Conservation (phyloP, 2,888 invertebrate species). For the Lepidochitona cinerea region DNA sequence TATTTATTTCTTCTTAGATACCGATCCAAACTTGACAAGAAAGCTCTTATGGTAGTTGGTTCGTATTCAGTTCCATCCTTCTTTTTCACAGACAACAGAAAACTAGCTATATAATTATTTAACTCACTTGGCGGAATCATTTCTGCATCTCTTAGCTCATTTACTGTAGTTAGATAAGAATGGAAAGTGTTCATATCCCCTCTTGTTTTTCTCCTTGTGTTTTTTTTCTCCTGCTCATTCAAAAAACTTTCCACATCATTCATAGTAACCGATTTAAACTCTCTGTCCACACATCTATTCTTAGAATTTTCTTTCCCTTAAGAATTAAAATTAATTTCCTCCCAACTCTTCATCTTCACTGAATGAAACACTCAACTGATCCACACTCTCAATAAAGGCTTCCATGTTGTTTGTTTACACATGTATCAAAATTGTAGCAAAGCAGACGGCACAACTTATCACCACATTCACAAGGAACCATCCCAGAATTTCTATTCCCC, state of each 20-base stretch:
- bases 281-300: too few relatives aligned
- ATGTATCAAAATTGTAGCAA: too few relatives aligned
- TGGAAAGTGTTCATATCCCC: neutral
- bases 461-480: too few relatives aligned
- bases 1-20: neutral
- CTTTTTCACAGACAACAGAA: neutral
- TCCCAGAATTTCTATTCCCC: too few relatives aligned
- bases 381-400: too few relatives aligned
- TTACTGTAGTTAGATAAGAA: neutral
- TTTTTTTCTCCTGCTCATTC: neutral
- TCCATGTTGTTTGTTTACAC: too few relatives aligned
- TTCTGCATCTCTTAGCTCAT: neutral
- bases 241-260: neutral
- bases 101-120: neutral
- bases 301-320: too few relatives aligned
- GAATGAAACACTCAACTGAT: too few relatives aligned
- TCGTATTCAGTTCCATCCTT: too few relatives aligned
- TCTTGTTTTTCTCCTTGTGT: neutral
- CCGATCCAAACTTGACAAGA: neutral
- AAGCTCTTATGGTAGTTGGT: neutral
- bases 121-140: neutral
- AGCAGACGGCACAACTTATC: too few relatives aligned
- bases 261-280: neutral
- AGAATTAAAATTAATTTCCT: too few relatives aligned
- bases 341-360: too few relatives aligned